These are phyloP conservation scores for Thunnus maccoyii DNA, from an alignment of 2,113 vertebrate species.

Conservation along the genomic window DNA sequence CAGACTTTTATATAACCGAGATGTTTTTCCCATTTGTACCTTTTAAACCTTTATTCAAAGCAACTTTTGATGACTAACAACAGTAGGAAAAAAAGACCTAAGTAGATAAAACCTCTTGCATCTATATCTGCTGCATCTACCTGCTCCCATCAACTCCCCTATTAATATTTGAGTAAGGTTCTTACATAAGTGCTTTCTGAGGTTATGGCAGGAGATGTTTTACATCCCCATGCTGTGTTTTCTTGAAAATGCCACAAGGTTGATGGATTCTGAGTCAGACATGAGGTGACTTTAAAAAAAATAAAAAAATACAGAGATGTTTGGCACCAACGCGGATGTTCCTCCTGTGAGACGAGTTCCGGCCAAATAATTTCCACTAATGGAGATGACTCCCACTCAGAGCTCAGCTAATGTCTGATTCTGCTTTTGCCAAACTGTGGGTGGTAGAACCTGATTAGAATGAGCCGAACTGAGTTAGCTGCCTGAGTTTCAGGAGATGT, in stretches of 20 bases:
- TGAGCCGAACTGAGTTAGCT: slow-evolving; percentile 54
- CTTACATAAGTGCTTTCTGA: slow-evolving; percentile 51
- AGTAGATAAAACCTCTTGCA: slow-evolving; percentile 25
- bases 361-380: slow-evolving; percentile 75
- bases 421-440: slow-evolving; percentile 57
- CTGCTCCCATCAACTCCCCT: slow-evolving; percentile 33
- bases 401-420: slow-evolving; percentile 52
- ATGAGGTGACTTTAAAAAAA: slow-evolving; percentile 23
- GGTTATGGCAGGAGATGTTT: slow-evolving; percentile 46
- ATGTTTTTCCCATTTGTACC: slow-evolving; percentile 2
- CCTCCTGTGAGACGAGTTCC: slow-evolving; percentile 28
- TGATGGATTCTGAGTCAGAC: slow-evolving; percentile 55
- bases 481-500: not conserved
- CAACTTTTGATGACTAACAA: slow-evolving; percentile 44
- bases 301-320: not conserved
- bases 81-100: not conserved
- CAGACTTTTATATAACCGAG: slow-evolving; percentile 18
- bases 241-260: slow-evolving; percentile 24
- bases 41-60: not conserved
- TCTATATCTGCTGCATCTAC: slow-evolving; percentile 4
- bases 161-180: slow-evolving; percentile 46
- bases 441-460: slow-evolving; percentile 51
- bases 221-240: slow-evolving; percentile 26
- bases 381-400: slow-evolving; percentile 65
- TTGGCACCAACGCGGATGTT: slow-evolving; percentile 44